A percentile compares a stretch with the other conserved stretches of the same genome.
These are phyloP conservation scores for Cantharis rustica DNA, from an alignment of 2,888 invertebrate species.

Conservation along the genomic window DNA sequence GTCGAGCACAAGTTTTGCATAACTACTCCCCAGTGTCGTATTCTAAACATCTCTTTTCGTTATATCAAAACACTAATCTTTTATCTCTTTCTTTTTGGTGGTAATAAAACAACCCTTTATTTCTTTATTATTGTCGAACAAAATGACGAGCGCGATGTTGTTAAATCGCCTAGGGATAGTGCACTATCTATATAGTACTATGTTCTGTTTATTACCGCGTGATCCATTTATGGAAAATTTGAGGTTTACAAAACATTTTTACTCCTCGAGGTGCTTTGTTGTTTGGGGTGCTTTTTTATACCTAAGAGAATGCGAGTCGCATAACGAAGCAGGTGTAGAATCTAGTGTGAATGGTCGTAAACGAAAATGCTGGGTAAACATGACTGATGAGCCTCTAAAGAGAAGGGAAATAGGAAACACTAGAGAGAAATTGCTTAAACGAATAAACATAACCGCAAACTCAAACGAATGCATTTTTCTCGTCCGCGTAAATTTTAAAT, in stretches of 20 bases:
- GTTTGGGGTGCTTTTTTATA: background rate
- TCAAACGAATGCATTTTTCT: background rate
- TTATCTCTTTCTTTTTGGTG: slow-evolving; percentile 38
- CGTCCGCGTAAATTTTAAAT: background rate
- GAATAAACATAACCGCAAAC: background rate
- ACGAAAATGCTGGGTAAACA: background rate
- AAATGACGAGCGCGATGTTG: slow-evolving; percentile 37
- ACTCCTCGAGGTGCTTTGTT: background rate
- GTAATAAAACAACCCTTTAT: slow-evolving; percentile 38
- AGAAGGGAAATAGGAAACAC: background rate
- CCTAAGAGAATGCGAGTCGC: background rate
- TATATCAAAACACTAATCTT: slow-evolving; percentile 39
- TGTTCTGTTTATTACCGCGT: slow-evolving; percentile 36
- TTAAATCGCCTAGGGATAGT: slow-evolving; percentile 36
- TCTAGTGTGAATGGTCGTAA: background rate
- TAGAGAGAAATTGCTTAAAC: background rate
- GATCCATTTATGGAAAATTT: background rate
- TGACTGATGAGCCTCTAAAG: background rate
- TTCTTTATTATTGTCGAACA: slow-evolving; percentile 47
- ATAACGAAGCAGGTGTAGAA: background rate
- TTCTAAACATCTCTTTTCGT: slow-evolving; percentile 43
- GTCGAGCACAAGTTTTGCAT: slow-evolving; percentile 54
- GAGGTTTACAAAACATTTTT: background rate
- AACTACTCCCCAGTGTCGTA: slow-evolving; percentile 55
- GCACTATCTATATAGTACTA: slow-evolving; percentile 32